A percentile compares a stretch with the other conserved stretches of the same genome.
Evolutionary conservation across 2,797 vertebrate genomes (phyloP).

Genomic region (Rachycentron canadum): DNA sequence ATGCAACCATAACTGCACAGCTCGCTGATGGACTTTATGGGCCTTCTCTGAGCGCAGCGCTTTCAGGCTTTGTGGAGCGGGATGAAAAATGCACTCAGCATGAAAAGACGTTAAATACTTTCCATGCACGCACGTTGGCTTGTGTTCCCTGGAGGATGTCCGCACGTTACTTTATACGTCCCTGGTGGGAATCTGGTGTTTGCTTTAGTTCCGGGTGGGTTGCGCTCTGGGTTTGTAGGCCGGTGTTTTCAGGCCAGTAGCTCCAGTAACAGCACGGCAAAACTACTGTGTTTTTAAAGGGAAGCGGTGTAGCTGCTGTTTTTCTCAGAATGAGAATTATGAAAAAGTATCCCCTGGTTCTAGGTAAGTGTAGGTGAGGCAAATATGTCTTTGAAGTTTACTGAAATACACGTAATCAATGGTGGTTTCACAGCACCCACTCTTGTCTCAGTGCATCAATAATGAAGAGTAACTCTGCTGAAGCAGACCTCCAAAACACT

Average conservation of each 20-base stretch:
- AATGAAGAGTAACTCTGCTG: conserved; percentile 37
- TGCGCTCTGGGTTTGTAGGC: conserved; percentile 58
- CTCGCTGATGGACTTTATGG: conserved; percentile 69
- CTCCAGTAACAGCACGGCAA: conserved; percentile 33
- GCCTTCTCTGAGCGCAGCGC: conserved; percentile 50
- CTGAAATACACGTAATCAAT: conserved; percentile 51
- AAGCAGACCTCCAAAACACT: conserved; percentile 24
- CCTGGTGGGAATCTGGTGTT: conserved; percentile 71
- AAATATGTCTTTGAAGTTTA: conserved; percentile 33
- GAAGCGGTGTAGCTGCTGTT: conserved; percentile 29
- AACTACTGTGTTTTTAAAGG: conserved; percentile 53
- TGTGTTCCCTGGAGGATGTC: conserved; percentile 62
- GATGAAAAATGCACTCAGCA: conserved; percentile 60
- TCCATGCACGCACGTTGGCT: conserved; percentile 58
- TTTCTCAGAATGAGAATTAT: conserved; percentile 22
- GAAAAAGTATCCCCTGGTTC: conserved; percentile 27
- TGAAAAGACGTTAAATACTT: conserved; percentile 75
- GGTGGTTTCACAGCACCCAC: conserved; percentile 62
- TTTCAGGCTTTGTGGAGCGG: conserved; percentile 55
- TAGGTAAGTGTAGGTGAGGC: conserved; percentile 36
- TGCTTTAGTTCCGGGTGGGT: conserved; percentile 75
- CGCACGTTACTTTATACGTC: conserved; percentile 51
- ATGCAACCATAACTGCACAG: conserved; percentile 59
- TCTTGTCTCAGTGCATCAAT: conserved; percentile 63
- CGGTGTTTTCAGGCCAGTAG: conserved; percentile 45